These are phyloP conservation scores for Colletes latitarsis DNA, from an alignment of 1,140 invertebrate species.

Conservation along the genomic window DNA sequence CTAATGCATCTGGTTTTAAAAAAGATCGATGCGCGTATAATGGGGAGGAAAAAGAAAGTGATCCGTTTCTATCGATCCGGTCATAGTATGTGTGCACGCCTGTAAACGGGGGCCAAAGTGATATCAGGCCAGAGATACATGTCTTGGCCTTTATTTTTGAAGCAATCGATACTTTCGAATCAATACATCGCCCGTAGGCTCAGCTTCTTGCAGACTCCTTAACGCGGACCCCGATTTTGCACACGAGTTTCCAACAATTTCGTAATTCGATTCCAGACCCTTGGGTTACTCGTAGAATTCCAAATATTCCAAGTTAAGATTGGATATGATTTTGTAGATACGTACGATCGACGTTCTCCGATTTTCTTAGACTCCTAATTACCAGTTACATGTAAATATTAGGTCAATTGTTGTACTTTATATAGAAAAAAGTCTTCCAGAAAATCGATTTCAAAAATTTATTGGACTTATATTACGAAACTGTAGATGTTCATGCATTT, in stretches of 20 bases:
- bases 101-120: slow-evolving; percentile 25
- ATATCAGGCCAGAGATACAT: slow-evolving; percentile 44
- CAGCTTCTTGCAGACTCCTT: slow-evolving; percentile 7
- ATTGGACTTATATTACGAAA: no score
- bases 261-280: not conserved
- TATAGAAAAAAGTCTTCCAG: no score
- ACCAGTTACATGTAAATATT: no score
- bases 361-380: no score
- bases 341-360: no score
- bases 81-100: slow-evolving; percentile 24
- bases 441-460: no score
- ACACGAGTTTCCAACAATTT: not conserved
- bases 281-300: no score
- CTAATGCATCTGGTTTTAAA: slow-evolving; percentile 40
- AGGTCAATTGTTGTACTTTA: no score
- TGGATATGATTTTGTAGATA: no score
- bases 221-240: not conserved
- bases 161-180: slow-evolving; percentile 66
- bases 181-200: slow-evolving; percentile 51
- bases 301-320: no score
- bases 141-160: slow-evolving; percentile 63
- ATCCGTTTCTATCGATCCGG: slow-evolving; percentile 52
- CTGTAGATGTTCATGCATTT: no score
- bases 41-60: slow-evolving; percentile 29
- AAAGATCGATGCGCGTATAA: slow-evolving; percentile 42